Evolutionary conservation across 2,113 vertebrate genomes (phyloP).

Genomic region (Myanophis thanlyinensis): DNA sequence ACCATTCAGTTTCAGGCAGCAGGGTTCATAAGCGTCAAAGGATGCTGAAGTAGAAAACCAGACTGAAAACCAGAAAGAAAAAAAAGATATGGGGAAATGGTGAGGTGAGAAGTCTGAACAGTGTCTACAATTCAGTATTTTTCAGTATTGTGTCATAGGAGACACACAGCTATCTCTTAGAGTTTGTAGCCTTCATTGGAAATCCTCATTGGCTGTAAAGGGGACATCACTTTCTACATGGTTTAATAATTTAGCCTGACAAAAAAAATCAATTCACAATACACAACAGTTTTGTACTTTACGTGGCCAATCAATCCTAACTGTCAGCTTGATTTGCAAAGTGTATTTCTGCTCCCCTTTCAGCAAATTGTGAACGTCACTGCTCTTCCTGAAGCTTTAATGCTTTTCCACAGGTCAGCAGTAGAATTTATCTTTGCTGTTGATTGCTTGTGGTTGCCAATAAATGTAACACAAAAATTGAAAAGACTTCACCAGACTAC

Average conservation of each 20-base stretch:
- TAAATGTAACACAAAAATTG: too few species aligned
- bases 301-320: background rate
- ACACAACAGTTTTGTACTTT: background rate
- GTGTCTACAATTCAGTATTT: background rate
- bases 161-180: background rate
- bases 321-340: background rate
- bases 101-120: background rate
- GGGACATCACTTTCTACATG: background rate
- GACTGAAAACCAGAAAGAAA: background rate
- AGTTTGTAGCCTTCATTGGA: background rate
- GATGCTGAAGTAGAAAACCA: too few species aligned
- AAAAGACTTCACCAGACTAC: background rate
- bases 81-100: background rate
- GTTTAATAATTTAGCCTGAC: background rate
- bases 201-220: background rate
- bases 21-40: background rate
- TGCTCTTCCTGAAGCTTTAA: background rate
- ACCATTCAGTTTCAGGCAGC: background rate
- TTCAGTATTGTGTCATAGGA: background rate
- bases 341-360: background rate
- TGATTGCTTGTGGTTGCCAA: background rate
- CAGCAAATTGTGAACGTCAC: background rate
- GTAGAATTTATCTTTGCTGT: background rate
- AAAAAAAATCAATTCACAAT: background rate
- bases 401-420: background rate